phyloP scores from a whole-genome alignment of 2,797 vertebrate species.

The Periparus ater region DNA sequence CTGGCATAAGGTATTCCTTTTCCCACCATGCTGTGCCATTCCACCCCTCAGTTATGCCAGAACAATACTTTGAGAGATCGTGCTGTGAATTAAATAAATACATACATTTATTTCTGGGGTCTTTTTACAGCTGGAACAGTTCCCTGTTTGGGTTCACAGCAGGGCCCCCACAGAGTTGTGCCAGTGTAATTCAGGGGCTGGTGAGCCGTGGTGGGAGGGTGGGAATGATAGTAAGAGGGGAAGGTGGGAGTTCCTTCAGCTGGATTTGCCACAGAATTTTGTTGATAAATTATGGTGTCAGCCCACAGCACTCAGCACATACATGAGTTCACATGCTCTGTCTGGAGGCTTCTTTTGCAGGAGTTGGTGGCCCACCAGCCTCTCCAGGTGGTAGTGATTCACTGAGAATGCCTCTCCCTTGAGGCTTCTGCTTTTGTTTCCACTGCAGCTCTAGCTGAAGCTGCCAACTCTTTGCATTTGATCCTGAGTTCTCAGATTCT shows the following conservation, averaged over 20 bases:
- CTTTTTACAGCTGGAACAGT: not conserved
- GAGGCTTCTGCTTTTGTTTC: conserved; percentile 11
- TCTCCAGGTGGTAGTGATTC: not conserved
- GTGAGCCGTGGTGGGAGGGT: not conserved
- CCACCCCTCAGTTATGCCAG: not conserved
- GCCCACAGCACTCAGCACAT: not conserved
- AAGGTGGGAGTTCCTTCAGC: not conserved
- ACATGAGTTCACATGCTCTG: not conserved
- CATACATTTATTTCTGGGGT: conserved; percentile 19
- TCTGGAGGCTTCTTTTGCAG: not conserved
- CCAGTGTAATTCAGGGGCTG: not conserved
- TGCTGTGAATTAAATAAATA: conserved; percentile 54
- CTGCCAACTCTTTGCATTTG: not conserved
- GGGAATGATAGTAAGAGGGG: not conserved
- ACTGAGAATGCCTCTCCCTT: not conserved
- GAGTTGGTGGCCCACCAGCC: not conserved
- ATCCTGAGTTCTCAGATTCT: not conserved
- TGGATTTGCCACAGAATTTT: not conserved
- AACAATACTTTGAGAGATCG: conserved; percentile 43
- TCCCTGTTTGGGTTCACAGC: not conserved
- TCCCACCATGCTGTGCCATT: not conserved
- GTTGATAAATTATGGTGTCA: not conserved
- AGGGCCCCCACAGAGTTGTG: not conserved
- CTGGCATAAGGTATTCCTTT: conserved; percentile 37
- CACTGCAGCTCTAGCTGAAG: not conserved